Evolutionary conservation across 2,113 vertebrate genomes (phyloP).

Genomic region (Triplophysa siluroides): DNA sequence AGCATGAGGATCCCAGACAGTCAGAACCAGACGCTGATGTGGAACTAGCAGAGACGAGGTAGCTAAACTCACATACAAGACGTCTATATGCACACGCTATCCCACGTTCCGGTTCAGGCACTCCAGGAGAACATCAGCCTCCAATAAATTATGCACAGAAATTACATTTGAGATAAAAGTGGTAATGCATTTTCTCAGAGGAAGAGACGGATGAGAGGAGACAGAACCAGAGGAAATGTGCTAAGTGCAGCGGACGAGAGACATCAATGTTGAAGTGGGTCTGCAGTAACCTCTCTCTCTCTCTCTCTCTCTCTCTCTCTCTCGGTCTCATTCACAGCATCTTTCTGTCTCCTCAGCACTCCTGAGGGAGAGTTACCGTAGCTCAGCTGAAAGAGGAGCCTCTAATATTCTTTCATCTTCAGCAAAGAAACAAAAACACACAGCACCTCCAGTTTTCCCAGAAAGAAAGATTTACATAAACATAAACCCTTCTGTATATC

Average conservation of each 20-base stretch:
- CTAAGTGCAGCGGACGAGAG: constrained; percentile 45
- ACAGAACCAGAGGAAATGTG: constrained; percentile 24
- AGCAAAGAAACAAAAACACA: no score
- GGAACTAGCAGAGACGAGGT: background rate
- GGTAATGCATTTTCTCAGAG: constrained; percentile 9
- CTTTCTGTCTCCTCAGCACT: constrained; percentile 37
- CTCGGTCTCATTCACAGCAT: constrained; percentile 45
- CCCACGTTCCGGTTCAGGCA: constrained; percentile 6
- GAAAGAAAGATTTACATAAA: no score
- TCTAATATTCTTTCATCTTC: background rate
- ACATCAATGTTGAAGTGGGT: constrained; percentile 36
- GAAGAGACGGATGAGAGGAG: constrained; percentile 10
- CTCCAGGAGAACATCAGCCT: constrained; percentile 19
- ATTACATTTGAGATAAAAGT: constrained; percentile 31
- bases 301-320: constrained; percentile 39
- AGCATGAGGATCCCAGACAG: constrained; percentile 60
- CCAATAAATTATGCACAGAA: constrained; percentile 39
- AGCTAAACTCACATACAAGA: constrained; percentile 19
- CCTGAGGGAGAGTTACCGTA: constrained; percentile 45
- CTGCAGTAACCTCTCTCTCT: constrained; percentile 53
- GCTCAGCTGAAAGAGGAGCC: constrained; percentile 36
- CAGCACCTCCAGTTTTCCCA: no score
- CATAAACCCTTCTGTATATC: no score
- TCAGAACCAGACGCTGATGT: constrained; percentile 3
- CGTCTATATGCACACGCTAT: background rate